Evolutionary conservation across 2,113 vertebrate species (phyloP).

Genomic region (Leucoraja erinaceus): DNA sequence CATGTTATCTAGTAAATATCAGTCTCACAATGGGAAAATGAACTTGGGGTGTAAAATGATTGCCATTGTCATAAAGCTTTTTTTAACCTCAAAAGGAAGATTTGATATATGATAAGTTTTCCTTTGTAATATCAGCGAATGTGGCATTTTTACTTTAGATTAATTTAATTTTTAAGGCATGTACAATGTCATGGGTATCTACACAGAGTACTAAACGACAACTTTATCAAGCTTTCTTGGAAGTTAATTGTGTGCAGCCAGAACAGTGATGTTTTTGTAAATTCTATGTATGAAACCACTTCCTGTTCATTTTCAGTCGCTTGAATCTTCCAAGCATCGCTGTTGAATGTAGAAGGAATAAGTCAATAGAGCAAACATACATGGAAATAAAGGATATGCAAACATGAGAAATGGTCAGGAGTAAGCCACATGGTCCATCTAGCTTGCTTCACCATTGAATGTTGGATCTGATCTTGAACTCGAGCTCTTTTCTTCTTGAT

Average conservation of each 20-base stretch:
- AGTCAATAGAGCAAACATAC: background rate
- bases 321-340: background rate
- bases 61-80: conserved; percentile 1
- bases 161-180: background rate
- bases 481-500: no score
- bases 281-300: conserved; percentile 30
- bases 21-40: conserved; percentile 32
- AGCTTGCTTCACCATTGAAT: no score
- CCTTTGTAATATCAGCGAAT: background rate
- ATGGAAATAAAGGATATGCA: no score
- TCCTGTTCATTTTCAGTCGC: conserved; percentile 10
- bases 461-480: no score
- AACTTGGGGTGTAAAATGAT: conserved; percentile 1
- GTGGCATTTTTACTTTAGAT: conserved; percentile 13
- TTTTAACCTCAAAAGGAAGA: conserved; percentile 36
- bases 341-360: background rate
- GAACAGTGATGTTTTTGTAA: background rate
- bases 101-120: conserved; percentile 2
- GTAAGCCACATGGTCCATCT: no score
- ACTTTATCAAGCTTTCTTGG: background rate
- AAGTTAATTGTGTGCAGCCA: background rate
- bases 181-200: background rate
- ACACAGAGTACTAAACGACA: background rate
- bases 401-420: no score
- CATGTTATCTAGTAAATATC: background rate